A percentile compares a stretch with the other conserved stretches of the same genome.
Evolutionary conservation across 2,888 invertebrate genomes (phyloP).

Genomic region (Caenorhabditis plicata): DNA sequence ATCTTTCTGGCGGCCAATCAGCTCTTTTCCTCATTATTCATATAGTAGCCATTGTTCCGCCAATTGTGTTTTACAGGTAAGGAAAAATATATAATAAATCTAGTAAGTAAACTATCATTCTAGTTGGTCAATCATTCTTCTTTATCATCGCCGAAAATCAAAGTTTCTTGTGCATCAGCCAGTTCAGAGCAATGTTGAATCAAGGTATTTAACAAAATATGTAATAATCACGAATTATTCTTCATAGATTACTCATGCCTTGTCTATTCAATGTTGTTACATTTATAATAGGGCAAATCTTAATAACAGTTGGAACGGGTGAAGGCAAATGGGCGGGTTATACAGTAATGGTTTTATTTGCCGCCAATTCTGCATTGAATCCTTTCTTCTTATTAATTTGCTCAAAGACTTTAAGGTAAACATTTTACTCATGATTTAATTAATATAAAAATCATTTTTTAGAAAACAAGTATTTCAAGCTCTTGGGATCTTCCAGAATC

Average conservation of each 20-base stretch:
- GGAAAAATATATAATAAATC: slow-evolving; percentile 8
- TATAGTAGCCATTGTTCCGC: slow-evolving; percentile 55
- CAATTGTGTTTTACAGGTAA: slow-evolving; percentile 58
- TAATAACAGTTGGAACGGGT: slow-evolving; percentile 62
- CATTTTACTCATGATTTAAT: too few relatives aligned
- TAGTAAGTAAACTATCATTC: slow-evolving; percentile 16
- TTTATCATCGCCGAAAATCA: slow-evolving; percentile 39
- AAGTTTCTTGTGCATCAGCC: slow-evolving; percentile 22
- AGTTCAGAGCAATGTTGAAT: slow-evolving; percentile 28
- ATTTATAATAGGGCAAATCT: slow-evolving; percentile 59
- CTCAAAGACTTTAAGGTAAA: slow-evolving; percentile 55
- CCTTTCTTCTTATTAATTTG: slow-evolving; percentile 58
- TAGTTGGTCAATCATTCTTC: slow-evolving; percentile 45
- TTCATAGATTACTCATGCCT: slow-evolving; percentile 52
- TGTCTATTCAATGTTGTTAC: slow-evolving; percentile 59
- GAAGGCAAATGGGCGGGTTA: slow-evolving; percentile 64
- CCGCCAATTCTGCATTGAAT: slow-evolving; percentile 59
- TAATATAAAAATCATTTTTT: too few relatives aligned
- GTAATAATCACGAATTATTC: neutral
- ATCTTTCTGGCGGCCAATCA: slow-evolving; percentile 48
- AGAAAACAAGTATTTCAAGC: too few relatives aligned
- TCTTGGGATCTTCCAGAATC: too few relatives aligned
- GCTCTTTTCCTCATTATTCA: slow-evolving; percentile 50
- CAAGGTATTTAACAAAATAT: slow-evolving; percentile 4
- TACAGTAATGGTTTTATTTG: slow-evolving; percentile 55